These are phyloP conservation scores for Pagrus major DNA, from an alignment of 2,113 vertebrate species.

Conservation along the genomic window DNA sequence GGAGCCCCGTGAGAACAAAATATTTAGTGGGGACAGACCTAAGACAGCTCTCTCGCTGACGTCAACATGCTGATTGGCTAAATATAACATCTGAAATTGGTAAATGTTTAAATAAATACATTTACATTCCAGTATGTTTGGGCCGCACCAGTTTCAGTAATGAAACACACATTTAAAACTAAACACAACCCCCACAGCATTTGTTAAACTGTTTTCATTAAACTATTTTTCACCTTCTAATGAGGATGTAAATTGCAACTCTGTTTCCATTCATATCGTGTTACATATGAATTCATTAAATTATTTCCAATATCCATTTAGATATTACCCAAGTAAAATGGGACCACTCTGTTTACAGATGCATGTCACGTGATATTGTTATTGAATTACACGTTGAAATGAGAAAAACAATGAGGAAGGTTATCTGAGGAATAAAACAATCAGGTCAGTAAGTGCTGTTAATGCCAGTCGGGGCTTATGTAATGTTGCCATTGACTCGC, in stretches of 20 bases:
- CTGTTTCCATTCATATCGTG: conserved; percentile 21
- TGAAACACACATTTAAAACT: conserved; percentile 16
- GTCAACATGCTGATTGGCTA: conserved; percentile 1
- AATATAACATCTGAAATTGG: conserved; percentile 31
- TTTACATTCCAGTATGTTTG: conserved; percentile 17
- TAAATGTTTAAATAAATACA: conserved; percentile 37
- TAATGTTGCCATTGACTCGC: conserved; percentile 3
- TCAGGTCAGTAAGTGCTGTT: background rate
- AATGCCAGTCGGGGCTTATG: background rate
- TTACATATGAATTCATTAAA: conserved; percentile 29
- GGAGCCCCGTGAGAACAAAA: too few relatives aligned
- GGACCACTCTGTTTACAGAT: conserved; percentile 17
- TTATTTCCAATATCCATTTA: conserved; percentile 19
- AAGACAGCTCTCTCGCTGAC: background rate
- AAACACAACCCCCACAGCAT: background rate
- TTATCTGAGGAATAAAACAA: background rate
- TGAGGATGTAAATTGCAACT: conserved; percentile 24
- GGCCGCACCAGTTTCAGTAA: conserved; percentile 14
- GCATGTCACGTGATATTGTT: background rate
- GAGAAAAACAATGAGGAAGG: background rate
- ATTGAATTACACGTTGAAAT: conserved; percentile 7
- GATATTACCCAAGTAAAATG: background rate
- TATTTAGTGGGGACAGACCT: conserved; percentile 11
- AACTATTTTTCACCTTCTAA: conserved; percentile 1
- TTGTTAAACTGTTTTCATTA: conserved; percentile 6